Evolutionary conservation across 1,140 invertebrate genomes (phyloP).

Genomic region (Ostrea edulis): DNA sequence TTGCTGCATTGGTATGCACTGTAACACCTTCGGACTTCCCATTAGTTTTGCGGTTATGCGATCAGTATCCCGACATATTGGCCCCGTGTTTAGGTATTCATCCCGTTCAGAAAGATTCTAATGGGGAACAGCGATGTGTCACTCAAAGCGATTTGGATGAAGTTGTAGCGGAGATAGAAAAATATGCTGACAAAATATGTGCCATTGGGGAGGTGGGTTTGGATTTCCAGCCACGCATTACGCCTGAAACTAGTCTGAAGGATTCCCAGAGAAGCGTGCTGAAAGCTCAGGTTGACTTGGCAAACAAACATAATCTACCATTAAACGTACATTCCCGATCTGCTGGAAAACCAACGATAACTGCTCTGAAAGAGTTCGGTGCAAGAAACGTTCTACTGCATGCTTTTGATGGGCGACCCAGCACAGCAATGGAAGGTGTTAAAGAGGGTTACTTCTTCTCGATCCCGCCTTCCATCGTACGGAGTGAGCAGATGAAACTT

Average conservation of each 20-base stretch:
- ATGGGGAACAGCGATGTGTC: conserved; percentile 46
- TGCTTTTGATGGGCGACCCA: conserved; percentile 78
- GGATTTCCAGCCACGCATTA: conserved; percentile 76
- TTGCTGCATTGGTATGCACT: conserved; percentile 54
- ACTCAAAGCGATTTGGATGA: conserved; percentile 61
- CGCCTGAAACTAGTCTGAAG: conserved; percentile 69
- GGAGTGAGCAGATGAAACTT: conserved; percentile 77
- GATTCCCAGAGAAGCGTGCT: conserved; percentile 73
- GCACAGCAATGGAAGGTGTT: conserved; percentile 76
- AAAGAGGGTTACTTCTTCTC: conserved; percentile 78
- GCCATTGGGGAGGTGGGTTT: conserved; percentile 74
- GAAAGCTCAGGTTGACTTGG: conserved; percentile 69
- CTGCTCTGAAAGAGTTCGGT: conserved; percentile 74
- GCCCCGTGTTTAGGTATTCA: conserved; percentile 72
- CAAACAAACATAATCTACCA: conserved; percentile 69
- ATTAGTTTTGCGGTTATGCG: conserved; percentile 52
- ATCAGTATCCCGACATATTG: conserved; percentile 60
- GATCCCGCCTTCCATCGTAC: conserved; percentile 76
- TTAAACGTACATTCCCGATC: conserved; percentile 80
- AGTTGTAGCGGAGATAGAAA: conserved; percentile 62
- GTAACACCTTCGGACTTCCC: conserved; percentile 51
- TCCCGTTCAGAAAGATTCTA: conserved; percentile 70
- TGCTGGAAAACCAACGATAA: conserved; percentile 77
- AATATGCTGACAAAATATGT: conserved; percentile 61
- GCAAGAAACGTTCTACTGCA: conserved; percentile 77